Conservation (phyloP, 1,140 invertebrate species). For the Paramacrobiotus metropolitanus region DNA sequence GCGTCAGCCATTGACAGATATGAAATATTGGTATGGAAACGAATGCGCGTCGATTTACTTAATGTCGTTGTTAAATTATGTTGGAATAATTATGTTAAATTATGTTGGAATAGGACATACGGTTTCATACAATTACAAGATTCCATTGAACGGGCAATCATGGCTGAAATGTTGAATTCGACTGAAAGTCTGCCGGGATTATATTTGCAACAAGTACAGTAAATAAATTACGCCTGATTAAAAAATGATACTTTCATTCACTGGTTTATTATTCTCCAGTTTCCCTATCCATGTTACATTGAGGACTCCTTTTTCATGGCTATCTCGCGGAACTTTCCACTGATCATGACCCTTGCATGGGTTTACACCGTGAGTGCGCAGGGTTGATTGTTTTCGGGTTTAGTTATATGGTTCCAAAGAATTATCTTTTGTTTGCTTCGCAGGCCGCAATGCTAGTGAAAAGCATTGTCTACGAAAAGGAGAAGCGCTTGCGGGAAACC, state of each 20-base stretch:
- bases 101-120: conserved; percentile 26
- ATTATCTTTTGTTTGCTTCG: too few species aligned
- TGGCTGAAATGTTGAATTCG: conserved; percentile 16
- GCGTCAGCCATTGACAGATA: conserved; percentile 22
- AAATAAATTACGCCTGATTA: neutral
- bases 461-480: conserved; percentile 36
- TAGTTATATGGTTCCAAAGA: neutral
- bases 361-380: conserved; percentile 23
- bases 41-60: too few species aligned
- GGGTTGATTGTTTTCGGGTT: conserved; percentile 8
- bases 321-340: conserved; percentile 36
- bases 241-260: conserved; percentile 16
- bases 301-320: conserved; percentile 40
- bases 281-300: conserved; percentile 46
- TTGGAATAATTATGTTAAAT: too few species aligned
- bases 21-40: conserved; percentile 29
- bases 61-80: too few species aligned
- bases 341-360: conserved; percentile 42
- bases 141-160: conserved; percentile 31
- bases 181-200: conserved; percentile 18
- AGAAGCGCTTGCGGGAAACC: conserved; percentile 33
- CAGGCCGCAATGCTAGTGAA: conserved; percentile 46
- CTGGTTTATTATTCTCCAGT: conserved; percentile 31
- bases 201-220: conserved; percentile 18
- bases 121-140: conserved; percentile 34